phyloP scores from a whole-genome alignment of 1,140 invertebrate species.

The Drosophila lacteicornis region DNA sequence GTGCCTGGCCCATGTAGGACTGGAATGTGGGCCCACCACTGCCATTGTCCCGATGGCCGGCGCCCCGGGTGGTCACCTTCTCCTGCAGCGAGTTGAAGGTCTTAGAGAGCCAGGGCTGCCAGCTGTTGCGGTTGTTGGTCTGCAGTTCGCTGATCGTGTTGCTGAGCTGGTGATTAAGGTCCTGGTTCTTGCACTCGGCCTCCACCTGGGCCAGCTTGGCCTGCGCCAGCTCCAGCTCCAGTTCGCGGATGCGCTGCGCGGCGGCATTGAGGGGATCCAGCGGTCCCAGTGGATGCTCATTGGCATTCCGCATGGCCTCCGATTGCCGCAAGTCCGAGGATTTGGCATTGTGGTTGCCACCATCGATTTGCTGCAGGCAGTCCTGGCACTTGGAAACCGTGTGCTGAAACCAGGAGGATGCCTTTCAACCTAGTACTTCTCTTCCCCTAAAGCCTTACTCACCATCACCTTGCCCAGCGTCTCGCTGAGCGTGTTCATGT shows the following conservation, averaged over 20 bases:
- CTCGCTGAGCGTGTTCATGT: conserved; percentile 89
- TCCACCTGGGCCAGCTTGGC: conserved; percentile 98
- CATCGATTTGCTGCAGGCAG: conserved; percentile 84
- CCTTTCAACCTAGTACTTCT: not conserved
- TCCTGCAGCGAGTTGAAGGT: conserved; percentile 86
- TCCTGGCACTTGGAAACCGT: conserved; percentile 87
- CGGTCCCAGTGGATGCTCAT: conserved; percentile 73
- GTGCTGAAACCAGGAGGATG: conserved; percentile 68
- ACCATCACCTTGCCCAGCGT: conserved; percentile 87
- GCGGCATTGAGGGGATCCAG: conserved; percentile 80
- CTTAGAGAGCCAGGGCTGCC: conserved; percentile 95
- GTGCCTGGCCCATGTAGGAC: conserved; percentile 73
- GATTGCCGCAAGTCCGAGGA: conserved; percentile 51
- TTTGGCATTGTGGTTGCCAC: conserved; percentile 63
- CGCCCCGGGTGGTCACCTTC: conserved; percentile 74
- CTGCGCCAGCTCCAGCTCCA: conserved; percentile 97
- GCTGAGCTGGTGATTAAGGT: conserved; percentile 96
- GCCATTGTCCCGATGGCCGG: conserved; percentile 58
- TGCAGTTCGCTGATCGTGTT: conserved; percentile 92
- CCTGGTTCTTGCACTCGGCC: conserved; percentile 98
- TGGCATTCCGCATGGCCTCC: conserved; percentile 46
- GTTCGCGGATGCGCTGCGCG: conserved; percentile 91
- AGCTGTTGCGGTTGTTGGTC: conserved; percentile 89
- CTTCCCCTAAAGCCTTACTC: conserved; percentile 46
- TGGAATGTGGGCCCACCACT: conserved; percentile 76